A percentile compares a stretch with the other conserved stretches of the same genome.
Conservation (phyloP, 2,797 vertebrate genomes). For the Tinamus major region DNA sequence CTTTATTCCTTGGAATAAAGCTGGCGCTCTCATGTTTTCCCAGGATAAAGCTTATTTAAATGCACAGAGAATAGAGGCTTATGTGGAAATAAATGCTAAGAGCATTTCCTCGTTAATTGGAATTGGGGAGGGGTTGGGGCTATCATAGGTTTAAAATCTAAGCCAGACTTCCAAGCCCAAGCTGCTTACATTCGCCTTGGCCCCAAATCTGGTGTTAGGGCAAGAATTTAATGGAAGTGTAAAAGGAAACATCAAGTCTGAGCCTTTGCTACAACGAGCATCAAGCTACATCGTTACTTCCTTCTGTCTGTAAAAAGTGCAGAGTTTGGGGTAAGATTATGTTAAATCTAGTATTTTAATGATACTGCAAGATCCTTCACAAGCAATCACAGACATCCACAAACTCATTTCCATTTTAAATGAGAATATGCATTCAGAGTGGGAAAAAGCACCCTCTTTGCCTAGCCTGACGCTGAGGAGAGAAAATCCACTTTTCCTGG, state of each 20-base stretch:
- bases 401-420: neutral
- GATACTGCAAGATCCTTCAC: neutral
- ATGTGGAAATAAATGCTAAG: neutral
- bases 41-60: constrained; percentile 69
- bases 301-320: too few species aligned
- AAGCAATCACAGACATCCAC: neutral
- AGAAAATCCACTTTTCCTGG: constrained; percentile 1
- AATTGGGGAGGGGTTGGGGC: constrained; percentile 32
- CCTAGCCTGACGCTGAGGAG: neutral
- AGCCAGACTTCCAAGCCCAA: constrained; percentile 28
- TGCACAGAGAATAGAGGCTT: constrained; percentile 62
- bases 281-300: too few species aligned
- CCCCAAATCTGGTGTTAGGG: constrained; percentile 15
- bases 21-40: constrained; percentile 46
- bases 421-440: neutral
- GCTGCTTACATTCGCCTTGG: constrained; percentile 43
- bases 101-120: constrained; percentile 35
- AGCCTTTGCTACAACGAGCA: neutral
- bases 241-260: constrained; percentile 31
- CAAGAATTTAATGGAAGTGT: constrained; percentile 7
- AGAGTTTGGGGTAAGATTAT: neutral
- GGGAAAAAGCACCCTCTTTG: neutral
- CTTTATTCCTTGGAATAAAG: constrained; percentile 44
- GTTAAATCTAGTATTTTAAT: constrained; percentile 1
- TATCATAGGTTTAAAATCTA: constrained; percentile 31